Evolutionary conservation across 2,888 invertebrate genomes (phyloP), one percentile per base, ranked within the genome.

Genomic region (Pammene aurita): DNA sequence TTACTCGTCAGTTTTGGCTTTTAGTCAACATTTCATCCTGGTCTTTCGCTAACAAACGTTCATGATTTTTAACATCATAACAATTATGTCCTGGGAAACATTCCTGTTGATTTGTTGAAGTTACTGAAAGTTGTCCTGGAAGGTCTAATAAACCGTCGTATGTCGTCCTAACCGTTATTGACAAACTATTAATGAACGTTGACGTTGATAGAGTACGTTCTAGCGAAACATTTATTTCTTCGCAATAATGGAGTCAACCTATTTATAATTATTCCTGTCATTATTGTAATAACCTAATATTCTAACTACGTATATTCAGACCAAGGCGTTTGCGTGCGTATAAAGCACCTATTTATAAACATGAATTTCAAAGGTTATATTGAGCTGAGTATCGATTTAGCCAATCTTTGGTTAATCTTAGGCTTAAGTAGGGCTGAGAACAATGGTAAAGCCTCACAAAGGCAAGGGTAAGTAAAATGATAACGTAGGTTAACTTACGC

Each of bases 261-360:
- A 16, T 10, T 0, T 16, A 48, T 14, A 16, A 10, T 10, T 11
- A 42, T n/a, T 34, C 7, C n/a, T 26, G 26, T 26, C 34, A 34
- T 34, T 11, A 18, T 11, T 7, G 54, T 54, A 6, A 13, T n/a
- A 7, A 34, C 54, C 54, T 34, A 34, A 54, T 34, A 54, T 9
- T 54, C 11, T 34, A 54, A n/a, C 7, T 44, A 57, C 18, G 13
- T 57, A n/a, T 26, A 44, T 41, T 61, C 16, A 61, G n/a, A 41
- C 18, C 62, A 52, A 62, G 52, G 62, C n/a, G 62, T 52, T 58
- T 13, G 62, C 62, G 62, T 62, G 62, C 38, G 62, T 48, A 61
- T 48, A 41, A 52, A 48, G 62, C 38, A 26, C 42, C 42, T 58
- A 50, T 62, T 62, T 50, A 50, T 41, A 52, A n/a, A 18, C 41